Percentiles rank a stretch among this genome's conserved stretches.
Conservation (phyloP, 2,888 invertebrate species). For the Teleogryllus oceanicus region DNA sequence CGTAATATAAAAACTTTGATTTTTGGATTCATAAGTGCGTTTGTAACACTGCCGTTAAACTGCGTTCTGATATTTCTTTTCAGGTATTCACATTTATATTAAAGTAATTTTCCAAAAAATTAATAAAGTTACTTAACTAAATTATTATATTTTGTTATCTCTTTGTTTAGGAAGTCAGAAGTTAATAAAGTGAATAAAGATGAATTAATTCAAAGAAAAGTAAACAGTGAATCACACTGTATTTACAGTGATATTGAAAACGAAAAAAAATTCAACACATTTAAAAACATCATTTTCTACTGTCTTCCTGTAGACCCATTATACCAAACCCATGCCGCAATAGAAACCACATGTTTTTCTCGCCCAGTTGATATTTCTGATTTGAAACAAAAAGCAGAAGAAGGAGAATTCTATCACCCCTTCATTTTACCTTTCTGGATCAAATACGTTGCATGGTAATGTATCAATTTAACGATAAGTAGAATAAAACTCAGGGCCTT, state of each 20-base stretch:
- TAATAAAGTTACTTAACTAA: not conserved
- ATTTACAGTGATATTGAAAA: not conserved
- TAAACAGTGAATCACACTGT: too few species aligned
- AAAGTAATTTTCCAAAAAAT: not conserved
- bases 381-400: too few species aligned
- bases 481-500: too few species aligned
- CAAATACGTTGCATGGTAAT: conserved; percentile 27
- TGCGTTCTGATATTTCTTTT: not conserved
- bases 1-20: not conserved
- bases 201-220: too few species aligned
- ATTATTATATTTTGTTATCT: too few species aligned
- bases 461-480: not conserved
- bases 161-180: too few species aligned
- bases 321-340: not conserved
- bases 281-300: not conserved
- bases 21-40: not conserved
- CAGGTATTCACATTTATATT: not conserved
- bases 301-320: not conserved
- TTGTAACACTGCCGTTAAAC: not conserved
- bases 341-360: too few species aligned
- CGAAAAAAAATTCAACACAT: not conserved
- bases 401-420: not conserved
- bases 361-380: too few species aligned
- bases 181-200: too few species aligned
- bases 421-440: conserved; percentile 19